A percentile compares a stretch with the other conserved stretches of the same genome.
phyloP scores from a whole-genome alignment of 1,140 invertebrate species.

The Aphelinus certus region DNA sequence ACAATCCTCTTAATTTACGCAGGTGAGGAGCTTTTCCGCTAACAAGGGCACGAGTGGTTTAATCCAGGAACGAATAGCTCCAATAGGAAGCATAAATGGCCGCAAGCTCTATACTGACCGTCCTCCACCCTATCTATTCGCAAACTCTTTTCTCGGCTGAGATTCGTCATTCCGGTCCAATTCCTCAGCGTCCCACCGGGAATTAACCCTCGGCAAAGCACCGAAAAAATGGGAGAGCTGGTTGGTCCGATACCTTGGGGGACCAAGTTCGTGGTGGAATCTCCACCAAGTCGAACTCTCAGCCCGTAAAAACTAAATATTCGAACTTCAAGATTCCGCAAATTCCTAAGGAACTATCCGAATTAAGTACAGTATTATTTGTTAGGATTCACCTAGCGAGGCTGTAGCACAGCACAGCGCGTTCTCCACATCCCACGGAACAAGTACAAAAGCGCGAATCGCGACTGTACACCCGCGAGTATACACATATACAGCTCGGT shows the following conservation, averaged over 20 bases:
- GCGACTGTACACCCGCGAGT: slow-evolving; percentile 17
- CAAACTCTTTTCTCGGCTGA: neutral
- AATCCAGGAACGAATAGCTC: neutral
- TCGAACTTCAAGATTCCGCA: no score
- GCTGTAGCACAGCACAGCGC: slow-evolving; percentile 14
- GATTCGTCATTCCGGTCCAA: no score
- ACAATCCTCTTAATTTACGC: slow-evolving; percentile 30
- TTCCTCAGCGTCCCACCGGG: no score
- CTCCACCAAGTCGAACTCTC: no score
- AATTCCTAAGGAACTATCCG: no score
- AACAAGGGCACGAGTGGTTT: slow-evolving; percentile 18
- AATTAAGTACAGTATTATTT: neutral
- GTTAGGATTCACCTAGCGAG: neutral
- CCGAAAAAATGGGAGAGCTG: no score
- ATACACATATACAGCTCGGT: neutral
- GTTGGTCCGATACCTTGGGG: no score
- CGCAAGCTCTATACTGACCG: neutral
- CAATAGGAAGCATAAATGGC: slow-evolving; percentile 27
- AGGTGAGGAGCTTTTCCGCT: slow-evolving; percentile 17
- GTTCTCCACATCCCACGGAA: slow-evolving; percentile 52
- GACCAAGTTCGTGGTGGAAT: no score
- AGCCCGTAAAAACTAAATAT: no score
- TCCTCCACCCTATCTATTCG: neutral
- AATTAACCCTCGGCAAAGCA: no score
- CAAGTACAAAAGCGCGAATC: slow-evolving; percentile 49